Percentiles rank a stretch among this genome's conserved stretches.
phyloP scores from a whole-genome alignment of 2,888 invertebrate genomes.

The Lacanobia wlatinum region DNA sequence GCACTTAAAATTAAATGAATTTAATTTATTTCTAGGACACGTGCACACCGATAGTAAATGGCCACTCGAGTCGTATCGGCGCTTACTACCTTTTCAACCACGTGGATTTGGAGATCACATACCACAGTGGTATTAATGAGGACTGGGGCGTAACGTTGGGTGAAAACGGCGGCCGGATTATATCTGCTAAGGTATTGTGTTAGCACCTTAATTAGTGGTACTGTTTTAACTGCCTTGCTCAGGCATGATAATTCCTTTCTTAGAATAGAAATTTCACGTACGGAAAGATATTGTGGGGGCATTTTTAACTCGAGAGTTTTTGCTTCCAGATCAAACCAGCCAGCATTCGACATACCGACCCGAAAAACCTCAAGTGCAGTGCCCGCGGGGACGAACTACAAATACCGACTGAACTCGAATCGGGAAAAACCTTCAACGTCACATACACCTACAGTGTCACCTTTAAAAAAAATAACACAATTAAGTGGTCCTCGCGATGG shows the following conservation, averaged over 20 bases:
- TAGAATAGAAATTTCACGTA: neutral
- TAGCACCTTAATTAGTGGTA: neutral
- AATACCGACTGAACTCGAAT: conserved; percentile 91
- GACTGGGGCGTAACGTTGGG: conserved; percentile 96
- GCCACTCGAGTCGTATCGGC: conserved; percentile 91
- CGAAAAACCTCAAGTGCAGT: conserved; percentile 86
- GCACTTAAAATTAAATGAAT: conserved; percentile 9
- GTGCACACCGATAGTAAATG: conserved; percentile 91
- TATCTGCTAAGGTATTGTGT: conserved; percentile 93
- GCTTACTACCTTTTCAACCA: conserved; percentile 99
- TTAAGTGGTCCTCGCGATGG: conserved; percentile 99
- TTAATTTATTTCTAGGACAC: conserved; percentile 81
- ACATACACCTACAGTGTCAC: conserved; percentile 97
- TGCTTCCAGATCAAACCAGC: conserved; percentile 87
- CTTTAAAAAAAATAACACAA: conserved; percentile 94
- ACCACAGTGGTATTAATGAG: conserved; percentile 96
- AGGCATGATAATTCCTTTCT: conserved; percentile 1
- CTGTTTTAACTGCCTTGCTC: conserved; percentile 4
- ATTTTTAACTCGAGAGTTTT: neutral
- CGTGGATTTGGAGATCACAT: conserved; percentile 97
- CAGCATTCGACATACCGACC: conserved; percentile 90
- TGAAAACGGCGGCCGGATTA: conserved; percentile 96
- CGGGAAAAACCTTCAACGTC: conserved; percentile 91
- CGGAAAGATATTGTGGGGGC: neutral
- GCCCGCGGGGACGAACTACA: conserved; percentile 92